phyloP scores from a whole-genome alignment of 1,140 invertebrate species.

The Triops longicaudatus region DNA sequence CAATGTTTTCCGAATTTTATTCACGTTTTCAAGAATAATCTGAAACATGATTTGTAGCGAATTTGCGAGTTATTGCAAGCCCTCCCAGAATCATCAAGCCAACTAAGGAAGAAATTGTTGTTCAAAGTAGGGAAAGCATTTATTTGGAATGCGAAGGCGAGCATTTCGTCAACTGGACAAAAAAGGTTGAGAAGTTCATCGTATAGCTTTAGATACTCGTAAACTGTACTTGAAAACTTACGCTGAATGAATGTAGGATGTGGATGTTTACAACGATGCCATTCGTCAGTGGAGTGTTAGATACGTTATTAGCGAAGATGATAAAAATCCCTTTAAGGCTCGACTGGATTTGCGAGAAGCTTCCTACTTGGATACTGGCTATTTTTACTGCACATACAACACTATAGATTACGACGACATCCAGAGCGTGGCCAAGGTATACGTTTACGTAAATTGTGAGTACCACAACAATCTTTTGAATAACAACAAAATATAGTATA shows the following conservation, averaged over 20 bases:
- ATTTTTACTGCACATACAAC: not conserved
- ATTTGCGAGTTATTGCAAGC: not conserved
- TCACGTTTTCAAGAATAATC: too few species aligned
- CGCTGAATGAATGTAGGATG: too few species aligned
- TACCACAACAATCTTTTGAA: not conserved
- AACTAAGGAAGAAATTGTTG: not conserved
- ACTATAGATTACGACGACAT: not conserved
- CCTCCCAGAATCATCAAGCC: not conserved
- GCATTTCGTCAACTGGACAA: not conserved
- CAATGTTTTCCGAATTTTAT: too few species aligned
- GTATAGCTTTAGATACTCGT: too few species aligned
- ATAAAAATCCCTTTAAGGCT: not conserved
- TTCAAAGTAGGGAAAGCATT: not conserved
- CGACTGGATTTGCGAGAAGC: not conserved
- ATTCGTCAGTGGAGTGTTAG: not conserved
- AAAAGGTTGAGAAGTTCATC: not conserved
- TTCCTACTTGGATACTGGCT: constrained; percentile 4
- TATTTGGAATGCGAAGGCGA: not conserved
- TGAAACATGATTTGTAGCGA: not conserved
- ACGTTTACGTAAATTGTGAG: constrained; percentile 17
- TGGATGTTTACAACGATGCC: too few species aligned
- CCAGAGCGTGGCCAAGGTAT: not conserved
- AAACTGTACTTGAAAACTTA: too few species aligned
- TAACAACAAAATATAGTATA: too few species aligned
- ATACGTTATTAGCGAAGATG: not conserved